A percentile compares a stretch with the other conserved stretches of the same genome.
These are phyloP conservation scores for Megalopta genalis DNA, from an alignment of 1,140 invertebrate genomes.

Conservation along the genomic window DNA sequence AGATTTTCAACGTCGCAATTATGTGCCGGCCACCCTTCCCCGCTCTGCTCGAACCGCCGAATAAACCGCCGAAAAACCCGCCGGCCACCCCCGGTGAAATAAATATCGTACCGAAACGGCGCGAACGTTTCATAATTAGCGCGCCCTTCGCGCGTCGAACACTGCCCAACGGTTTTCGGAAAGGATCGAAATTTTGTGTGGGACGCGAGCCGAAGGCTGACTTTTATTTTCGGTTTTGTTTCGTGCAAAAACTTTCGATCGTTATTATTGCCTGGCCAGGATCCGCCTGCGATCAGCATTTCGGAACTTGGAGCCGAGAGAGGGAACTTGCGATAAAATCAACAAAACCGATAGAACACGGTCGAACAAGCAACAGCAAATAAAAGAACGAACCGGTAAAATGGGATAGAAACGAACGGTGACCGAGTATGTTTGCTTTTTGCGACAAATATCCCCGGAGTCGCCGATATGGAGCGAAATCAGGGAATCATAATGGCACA, in stretches of 20 bases:
- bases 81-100: neutral
- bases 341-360: neutral
- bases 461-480: too few relatives aligned
- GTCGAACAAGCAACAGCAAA: neutral
- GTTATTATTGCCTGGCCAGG: conserved; percentile 33
- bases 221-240: conserved; percentile 44
- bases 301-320: conserved; percentile 29
- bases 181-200: conserved; percentile 21
- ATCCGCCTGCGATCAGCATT: conserved; percentile 40
- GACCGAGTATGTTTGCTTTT: neutral
- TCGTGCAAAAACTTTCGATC: conserved; percentile 49
- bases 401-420: neutral
- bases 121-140: neutral
- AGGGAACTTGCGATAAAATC: neutral
- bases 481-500: too few relatives aligned
- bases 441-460: neutral
- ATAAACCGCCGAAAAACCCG: neutral
- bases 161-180: too few relatives aligned
- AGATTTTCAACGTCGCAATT: conserved; percentile 28
- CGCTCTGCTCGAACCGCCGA: neutral
- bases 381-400: neutral
- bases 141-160: neutral
- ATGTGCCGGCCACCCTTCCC: neutral
- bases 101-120: conserved; percentile 9
- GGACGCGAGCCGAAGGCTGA: conserved; percentile 14